A percentile compares a stretch with the other conserved stretches of the same genome.
phyloP scores from a whole-genome alignment of 2,113 vertebrate genomes.

The Geococcyx californianus region DNA sequence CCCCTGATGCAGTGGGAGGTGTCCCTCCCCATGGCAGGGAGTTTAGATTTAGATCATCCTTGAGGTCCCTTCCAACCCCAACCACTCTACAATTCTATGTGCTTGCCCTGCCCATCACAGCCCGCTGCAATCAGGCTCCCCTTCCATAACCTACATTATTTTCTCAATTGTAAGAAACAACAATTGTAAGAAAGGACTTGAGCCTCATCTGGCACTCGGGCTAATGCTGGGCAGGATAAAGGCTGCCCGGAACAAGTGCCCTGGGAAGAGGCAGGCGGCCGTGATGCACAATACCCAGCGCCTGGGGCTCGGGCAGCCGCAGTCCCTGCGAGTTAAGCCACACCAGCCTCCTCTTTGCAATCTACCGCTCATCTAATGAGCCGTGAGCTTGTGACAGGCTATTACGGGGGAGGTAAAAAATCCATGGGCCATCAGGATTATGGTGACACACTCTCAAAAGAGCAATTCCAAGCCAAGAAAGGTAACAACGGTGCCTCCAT shows the following conservation, averaged over 20 bases:
- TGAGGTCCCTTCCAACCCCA: too few species aligned
- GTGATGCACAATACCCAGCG: not conserved
- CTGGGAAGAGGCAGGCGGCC: not conserved
- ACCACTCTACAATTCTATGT: too few species aligned
- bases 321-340: not conserved
- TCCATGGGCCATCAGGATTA: not conserved
- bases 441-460: not conserved
- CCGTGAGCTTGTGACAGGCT: not conserved
- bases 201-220: not conserved
- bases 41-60: too few species aligned
- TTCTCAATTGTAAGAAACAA: not conserved
- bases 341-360: not conserved
- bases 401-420: not conserved
- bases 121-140: not conserved
- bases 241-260: not conserved
- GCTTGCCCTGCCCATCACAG: not conserved
- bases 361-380: not conserved
- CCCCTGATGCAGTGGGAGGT: too few species aligned
- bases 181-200: rapidly evolving
- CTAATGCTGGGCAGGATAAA: not conserved
- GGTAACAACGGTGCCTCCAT: not conserved
- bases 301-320: not conserved
- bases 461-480: not conserved
- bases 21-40: too few species aligned
- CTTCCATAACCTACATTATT: rapidly evolving